A percentile compares a stretch with the other conserved stretches of the same genome.
These are phyloP conservation scores for Triplophysa rosa DNA, from an alignment of 2,113 vertebrate species.

Conservation along the genomic window DNA sequence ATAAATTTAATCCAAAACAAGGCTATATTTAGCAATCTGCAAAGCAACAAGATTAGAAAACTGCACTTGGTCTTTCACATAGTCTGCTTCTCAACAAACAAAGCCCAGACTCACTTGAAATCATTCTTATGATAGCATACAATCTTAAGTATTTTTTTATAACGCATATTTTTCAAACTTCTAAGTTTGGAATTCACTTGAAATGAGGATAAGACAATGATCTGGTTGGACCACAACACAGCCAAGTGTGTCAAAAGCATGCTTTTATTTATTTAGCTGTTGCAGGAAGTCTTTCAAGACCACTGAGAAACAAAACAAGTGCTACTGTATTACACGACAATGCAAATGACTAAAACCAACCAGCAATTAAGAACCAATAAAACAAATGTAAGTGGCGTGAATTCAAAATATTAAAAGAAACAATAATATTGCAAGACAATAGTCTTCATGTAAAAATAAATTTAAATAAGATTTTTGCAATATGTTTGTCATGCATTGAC, in stretches of 20 bases:
- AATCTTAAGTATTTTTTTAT: neutral
- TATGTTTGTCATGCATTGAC: no score
- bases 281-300: slow-evolving; percentile 28
- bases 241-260: slow-evolving; percentile 48
- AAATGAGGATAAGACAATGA: slow-evolving; percentile 35
- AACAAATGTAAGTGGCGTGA: neutral
- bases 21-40: slow-evolving; percentile 29
- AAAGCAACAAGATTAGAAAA: slow-evolving; percentile 29
- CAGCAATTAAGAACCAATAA: neutral
- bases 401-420: neutral
- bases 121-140: neutral
- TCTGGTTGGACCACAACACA: slow-evolving; percentile 17
- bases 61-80: neutral
- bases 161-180: no score
- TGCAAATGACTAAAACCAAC: neutral
- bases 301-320: slow-evolving; percentile 42
- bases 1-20: slow-evolving; percentile 37
- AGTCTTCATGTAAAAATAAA: no score
- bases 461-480: no score
- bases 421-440: neutral
- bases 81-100: slow-evolving; percentile 29
- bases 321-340: slow-evolving; percentile 3
- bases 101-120: neutral
- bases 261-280: slow-evolving; percentile 43
- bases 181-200: neutral